phyloP scores from a whole-genome alignment of 2,888 invertebrate species.

The Empis stercorea region DNA sequence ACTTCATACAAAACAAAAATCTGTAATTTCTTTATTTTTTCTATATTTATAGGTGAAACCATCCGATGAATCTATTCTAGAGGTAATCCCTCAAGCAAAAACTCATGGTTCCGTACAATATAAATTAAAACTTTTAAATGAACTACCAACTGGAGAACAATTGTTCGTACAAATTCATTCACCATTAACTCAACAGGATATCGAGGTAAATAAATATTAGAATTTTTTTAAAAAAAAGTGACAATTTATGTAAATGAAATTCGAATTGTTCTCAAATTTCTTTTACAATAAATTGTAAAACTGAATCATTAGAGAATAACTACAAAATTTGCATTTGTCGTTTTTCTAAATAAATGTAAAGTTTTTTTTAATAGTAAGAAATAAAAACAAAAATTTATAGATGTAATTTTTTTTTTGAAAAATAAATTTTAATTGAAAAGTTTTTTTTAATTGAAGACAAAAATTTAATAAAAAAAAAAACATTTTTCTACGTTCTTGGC shows the following conservation, averaged over 20 bases:
- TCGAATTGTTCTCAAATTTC: neutral
- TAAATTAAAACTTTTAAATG: conserved; percentile 24
- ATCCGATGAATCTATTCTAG: conserved; percentile 28
- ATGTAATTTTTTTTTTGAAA: neutral
- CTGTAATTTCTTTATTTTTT: no score
- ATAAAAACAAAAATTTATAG: neutral
- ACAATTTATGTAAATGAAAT: no score
- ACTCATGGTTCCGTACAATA: conserved; percentile 29
- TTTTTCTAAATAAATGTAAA: neutral
- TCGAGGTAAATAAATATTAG: conserved; percentile 26
- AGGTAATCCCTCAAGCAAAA: conserved; percentile 26
- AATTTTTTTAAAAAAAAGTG: neutral
- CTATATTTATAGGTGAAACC: conserved; percentile 26
- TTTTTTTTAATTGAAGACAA: no score
- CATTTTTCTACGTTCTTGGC: no score
- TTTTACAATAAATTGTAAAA: neutral
- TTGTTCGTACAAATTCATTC: conserved; percentile 29
- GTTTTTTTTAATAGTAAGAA: no score
- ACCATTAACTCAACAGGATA: conserved; percentile 31
- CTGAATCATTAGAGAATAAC: neutral
- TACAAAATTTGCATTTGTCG: no score
- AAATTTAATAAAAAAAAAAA: no score
- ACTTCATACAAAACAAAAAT: no score
- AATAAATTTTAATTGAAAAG: no score
- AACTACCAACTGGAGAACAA: conserved; percentile 26